phyloP scores from a whole-genome alignment of 2,888 invertebrate species.

The Mamestra brassicae region DNA sequence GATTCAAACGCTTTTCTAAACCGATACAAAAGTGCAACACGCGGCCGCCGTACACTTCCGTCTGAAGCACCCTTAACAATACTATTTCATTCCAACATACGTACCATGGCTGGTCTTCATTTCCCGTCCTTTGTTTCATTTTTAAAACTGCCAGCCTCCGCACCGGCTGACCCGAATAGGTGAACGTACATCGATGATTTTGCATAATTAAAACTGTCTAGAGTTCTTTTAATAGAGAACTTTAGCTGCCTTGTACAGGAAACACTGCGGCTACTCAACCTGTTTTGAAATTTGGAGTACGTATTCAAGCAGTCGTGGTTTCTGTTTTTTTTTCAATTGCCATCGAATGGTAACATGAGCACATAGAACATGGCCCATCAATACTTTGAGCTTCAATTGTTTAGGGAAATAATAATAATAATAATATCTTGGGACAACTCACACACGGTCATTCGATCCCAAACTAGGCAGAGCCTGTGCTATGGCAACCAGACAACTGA shows the following conservation, averaged over 20 bases:
- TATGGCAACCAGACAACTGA: no score
- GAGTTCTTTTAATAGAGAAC: conserved; percentile 72
- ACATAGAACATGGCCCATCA: no score
- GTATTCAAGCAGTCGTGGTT: conserved; percentile 2
- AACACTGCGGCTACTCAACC: conserved; percentile 26
- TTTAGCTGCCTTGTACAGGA: conserved; percentile 56
- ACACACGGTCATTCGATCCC: no score
- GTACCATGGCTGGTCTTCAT: conserved; percentile 68
- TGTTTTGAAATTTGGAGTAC: conserved; percentile 13
- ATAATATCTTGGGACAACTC: no score
- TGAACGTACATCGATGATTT: conserved; percentile 79
- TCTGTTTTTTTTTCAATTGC: no score
- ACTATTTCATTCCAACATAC: conserved; percentile 73
- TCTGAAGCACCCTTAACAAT: conserved; percentile 68
- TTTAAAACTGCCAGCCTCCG: conserved; percentile 78
- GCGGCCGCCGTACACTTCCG: conserved; percentile 62
- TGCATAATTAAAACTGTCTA: conserved; percentile 85
- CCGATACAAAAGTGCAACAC: conserved; percentile 68
- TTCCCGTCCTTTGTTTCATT: conserved; percentile 84
- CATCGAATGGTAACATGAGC: no score
- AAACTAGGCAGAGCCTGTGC: no score
- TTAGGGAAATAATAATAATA: no score
- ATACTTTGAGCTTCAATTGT: no score
- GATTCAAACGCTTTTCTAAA: conserved; percentile 63
- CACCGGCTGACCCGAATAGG: conserved; percentile 82